These are phyloP conservation scores for Protobothrops flavoviridis DNA, from an alignment of 2,113 vertebrate species.

Conservation along the genomic window DNA sequence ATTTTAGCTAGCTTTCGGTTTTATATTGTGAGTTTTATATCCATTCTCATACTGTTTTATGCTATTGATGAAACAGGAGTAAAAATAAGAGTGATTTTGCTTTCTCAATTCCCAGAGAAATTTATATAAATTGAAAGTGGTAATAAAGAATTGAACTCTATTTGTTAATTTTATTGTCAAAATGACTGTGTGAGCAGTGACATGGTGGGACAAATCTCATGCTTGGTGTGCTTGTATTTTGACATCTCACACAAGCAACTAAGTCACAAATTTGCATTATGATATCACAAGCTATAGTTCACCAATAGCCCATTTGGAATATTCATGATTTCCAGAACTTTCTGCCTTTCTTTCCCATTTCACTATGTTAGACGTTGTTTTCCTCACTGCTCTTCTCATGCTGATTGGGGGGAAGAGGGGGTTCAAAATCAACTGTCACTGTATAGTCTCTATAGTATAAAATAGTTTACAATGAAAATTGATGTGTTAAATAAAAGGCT, in stretches of 20 bases:
- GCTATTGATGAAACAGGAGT: background rate
- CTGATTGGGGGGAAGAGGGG: constrained; percentile 31
- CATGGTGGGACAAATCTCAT: background rate
- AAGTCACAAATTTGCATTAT: background rate
- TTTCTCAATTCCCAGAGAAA: background rate
- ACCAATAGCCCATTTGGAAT: background rate
- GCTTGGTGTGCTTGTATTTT: background rate
- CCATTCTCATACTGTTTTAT: background rate
- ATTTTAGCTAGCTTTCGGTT: background rate
- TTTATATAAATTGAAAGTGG: background rate
- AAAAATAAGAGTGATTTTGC: background rate
- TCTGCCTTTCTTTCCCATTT: background rate
- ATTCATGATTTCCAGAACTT: background rate
- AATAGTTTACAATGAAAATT: constrained; percentile 65
- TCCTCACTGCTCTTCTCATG: background rate
- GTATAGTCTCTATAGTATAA: constrained; percentile 34
- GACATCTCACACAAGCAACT: background rate
- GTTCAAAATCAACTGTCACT: constrained; percentile 43
- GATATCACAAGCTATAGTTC: background rate
- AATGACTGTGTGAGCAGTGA: background rate
- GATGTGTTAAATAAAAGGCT: constrained; percentile 41
- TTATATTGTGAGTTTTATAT: background rate
- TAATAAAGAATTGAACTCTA: background rate
- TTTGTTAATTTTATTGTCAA: background rate
- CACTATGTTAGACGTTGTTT: background rate